Percentiles rank a stretch among this genome's conserved stretches.
These are phyloP conservation scores for Sprattus sprattus DNA, from an alignment of 2,113 vertebrate genomes.

Conservation along the genomic window DNA sequence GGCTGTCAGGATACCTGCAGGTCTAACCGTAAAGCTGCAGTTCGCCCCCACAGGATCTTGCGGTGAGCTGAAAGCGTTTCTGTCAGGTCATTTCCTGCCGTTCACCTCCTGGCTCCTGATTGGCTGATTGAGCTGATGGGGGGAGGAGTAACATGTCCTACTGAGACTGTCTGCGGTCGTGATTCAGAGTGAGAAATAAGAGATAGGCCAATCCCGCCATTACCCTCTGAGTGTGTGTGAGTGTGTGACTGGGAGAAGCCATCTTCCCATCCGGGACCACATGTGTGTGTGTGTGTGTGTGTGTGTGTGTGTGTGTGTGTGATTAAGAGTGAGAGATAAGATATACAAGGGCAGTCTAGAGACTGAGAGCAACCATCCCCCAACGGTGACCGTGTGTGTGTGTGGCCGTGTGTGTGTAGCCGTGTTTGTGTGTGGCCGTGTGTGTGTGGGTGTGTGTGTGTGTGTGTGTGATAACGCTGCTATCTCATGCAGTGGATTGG, in stretches of 20 bases:
- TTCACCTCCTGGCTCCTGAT: not conserved
- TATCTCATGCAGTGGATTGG: not conserved
- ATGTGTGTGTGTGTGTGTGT: not conserved
- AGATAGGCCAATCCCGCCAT: not conserved
- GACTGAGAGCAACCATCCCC: not conserved
- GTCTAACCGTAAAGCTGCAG: not conserved
- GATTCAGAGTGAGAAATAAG: not conserved
- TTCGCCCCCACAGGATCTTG: not conserved
- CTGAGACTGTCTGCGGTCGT: not conserved
- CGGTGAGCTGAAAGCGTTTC: not conserved
- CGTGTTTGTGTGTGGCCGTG: slow-evolving; percentile 17
- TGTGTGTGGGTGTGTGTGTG: slow-evolving; percentile 17
- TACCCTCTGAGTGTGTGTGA: not conserved
- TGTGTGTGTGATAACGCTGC: slow-evolving; percentile 27
- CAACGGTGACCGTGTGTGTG: not conserved
- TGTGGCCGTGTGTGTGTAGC: not conserved
- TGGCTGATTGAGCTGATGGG: not conserved
- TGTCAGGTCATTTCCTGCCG: not conserved
- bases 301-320: not conserved
- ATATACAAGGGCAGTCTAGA: not conserved
- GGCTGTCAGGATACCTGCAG: not conserved
- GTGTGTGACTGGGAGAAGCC: not conserved
- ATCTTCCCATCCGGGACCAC: too few species aligned
- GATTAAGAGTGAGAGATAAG: not conserved
- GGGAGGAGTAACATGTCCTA: not conserved